A percentile compares a stretch with the other conserved stretches of the same genome.
phyloP scores from a whole-genome alignment of 2,797 vertebrate species.

The Tadarida brasiliensis region DNA sequence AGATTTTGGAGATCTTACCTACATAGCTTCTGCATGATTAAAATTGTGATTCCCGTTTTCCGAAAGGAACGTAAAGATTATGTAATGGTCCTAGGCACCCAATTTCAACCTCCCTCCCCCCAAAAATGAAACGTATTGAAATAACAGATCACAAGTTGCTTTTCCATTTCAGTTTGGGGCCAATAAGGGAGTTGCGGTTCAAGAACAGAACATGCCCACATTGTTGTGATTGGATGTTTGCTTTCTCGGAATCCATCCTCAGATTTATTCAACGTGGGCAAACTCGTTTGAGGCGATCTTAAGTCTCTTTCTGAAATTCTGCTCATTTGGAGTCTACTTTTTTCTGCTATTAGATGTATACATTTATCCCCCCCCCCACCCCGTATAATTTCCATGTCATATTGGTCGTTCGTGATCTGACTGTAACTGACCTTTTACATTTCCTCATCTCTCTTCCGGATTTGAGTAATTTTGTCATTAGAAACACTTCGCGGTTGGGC shows the following conservation, averaged over 20 bases:
- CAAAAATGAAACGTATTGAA: background rate
- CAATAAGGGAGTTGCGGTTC: too few species aligned
- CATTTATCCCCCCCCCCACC: background rate
- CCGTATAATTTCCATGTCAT: conserved; percentile 61
- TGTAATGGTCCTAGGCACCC: background rate
- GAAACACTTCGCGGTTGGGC: conserved; percentile 84
- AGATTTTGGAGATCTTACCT: background rate
- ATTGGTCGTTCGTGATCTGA: conserved; percentile 72
- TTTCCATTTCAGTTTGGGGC: background rate
- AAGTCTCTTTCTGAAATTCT: background rate
- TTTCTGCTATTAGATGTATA: too few species aligned
- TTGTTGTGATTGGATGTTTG: background rate
- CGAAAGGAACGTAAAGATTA: background rate
- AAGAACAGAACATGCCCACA: too few species aligned
- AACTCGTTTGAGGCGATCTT: background rate
- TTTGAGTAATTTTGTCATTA: conserved; percentile 84
- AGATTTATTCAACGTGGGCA: background rate
- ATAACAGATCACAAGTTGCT: background rate
- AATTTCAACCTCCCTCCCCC: background rate
- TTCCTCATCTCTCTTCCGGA: conserved; percentile 83
- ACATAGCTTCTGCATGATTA: background rate
- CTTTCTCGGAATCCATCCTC: background rate
- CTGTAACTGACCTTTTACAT: conserved; percentile 84
- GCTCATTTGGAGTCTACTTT: background rate
- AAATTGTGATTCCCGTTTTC: background rate